Percentiles rank a stretch among this genome's conserved stretches.
Evolutionary conservation across 2,113 vertebrate species (phyloP).

Genomic region (Lagopus leucura): DNA sequence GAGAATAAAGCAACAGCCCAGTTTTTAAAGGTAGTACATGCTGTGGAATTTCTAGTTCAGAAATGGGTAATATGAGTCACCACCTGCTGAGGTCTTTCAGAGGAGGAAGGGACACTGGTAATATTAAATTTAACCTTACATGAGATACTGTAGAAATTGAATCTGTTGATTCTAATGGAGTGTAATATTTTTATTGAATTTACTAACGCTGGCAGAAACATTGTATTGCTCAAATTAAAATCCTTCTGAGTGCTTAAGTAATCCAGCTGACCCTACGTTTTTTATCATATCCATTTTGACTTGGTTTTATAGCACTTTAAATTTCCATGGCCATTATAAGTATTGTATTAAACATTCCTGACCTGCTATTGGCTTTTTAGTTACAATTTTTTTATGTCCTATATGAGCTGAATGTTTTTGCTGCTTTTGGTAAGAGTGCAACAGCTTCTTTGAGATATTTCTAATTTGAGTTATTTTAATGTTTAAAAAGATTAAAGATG

Average conservation of each 20-base stretch:
- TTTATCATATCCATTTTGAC: not conserved
- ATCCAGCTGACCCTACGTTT: not conserved
- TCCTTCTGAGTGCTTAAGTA: not conserved
- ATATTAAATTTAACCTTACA: not conserved
- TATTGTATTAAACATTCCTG: not conserved
- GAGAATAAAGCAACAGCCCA: not conserved
- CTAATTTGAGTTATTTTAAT: not conserved
- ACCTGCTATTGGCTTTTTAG: not conserved
- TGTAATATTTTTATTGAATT: not conserved
- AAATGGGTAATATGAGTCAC: not conserved
- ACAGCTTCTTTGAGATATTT: not conserved
- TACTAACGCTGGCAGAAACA: not conserved
- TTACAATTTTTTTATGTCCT: not conserved
- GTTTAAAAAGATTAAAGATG: not conserved
- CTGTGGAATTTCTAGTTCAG: not conserved
- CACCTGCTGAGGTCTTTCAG: not conserved
- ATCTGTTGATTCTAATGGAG: not conserved
- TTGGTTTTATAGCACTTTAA: not conserved
- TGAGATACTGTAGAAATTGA: not conserved
- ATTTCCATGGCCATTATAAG: not conserved
- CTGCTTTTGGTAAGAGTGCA: not conserved
- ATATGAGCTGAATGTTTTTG: not conserved
- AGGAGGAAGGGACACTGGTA: not conserved
- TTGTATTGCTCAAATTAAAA: not conserved
- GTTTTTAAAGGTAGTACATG: not conserved